Evolutionary conservation across 1,140 invertebrate species (phyloP).

Genomic region (Medauroidea extradentata): DNA sequence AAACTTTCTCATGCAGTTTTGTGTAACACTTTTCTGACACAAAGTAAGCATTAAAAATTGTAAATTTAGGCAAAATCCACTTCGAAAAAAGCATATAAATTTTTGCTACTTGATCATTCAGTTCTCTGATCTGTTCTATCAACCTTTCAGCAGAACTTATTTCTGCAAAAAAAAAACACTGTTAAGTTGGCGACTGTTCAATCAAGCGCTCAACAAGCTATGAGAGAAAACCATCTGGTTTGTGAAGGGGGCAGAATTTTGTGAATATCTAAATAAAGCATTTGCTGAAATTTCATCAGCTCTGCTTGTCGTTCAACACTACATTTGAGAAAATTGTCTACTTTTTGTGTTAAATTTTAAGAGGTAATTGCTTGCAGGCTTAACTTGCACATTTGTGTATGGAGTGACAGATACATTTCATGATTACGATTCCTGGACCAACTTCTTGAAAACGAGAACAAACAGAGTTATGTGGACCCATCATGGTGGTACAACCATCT

Average conservation of each 20-base stretch:
- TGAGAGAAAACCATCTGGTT: slow-evolving; percentile 33
- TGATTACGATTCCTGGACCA: slow-evolving; percentile 29
- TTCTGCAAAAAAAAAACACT: too few relatives aligned
- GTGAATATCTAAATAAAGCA: slow-evolving; percentile 22
- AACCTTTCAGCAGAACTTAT: too few relatives aligned
- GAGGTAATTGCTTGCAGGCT: slow-evolving; percentile 28
- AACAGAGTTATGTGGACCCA: slow-evolving; percentile 36
- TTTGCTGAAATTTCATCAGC: slow-evolving; percentile 28
- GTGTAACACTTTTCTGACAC: too few relatives aligned
- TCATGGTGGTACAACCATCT: slow-evolving; percentile 42
- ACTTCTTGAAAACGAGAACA: slow-evolving; percentile 24
- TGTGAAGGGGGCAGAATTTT: slow-evolving; percentile 26
- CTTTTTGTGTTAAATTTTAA: slow-evolving; percentile 26
- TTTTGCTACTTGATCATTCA: too few relatives aligned
- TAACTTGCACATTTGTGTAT: slow-evolving; percentile 28
- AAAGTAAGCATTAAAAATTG: too few relatives aligned
- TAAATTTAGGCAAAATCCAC: too few relatives aligned
- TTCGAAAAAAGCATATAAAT: too few relatives aligned
- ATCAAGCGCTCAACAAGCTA: slow-evolving; percentile 5
- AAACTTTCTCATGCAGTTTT: too few relatives aligned
- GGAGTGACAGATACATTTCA: slow-evolving; percentile 40
- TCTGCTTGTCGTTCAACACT: slow-evolving; percentile 26
- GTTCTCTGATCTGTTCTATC: too few relatives aligned
- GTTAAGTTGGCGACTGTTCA: too few relatives aligned
- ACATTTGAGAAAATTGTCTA: slow-evolving; percentile 25